A percentile compares a stretch with the other conserved stretches of the same genome.
phyloP scores from a whole-genome alignment of 2,113 vertebrate species.

The Crocuta crocuta region DNA sequence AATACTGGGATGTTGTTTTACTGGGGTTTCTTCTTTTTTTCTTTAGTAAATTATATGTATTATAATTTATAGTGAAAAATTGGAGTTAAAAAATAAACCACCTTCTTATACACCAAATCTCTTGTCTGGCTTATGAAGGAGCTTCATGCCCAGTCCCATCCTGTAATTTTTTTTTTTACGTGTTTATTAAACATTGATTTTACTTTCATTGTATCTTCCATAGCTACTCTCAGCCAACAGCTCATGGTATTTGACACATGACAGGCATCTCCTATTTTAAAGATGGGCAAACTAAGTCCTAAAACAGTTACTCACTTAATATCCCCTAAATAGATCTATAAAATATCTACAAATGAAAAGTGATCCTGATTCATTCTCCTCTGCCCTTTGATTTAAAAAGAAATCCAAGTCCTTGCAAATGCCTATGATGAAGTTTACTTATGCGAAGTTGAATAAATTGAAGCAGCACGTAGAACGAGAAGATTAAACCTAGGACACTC shows the following conservation, averaged over 20 bases:
- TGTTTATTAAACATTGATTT: constrained; percentile 33
- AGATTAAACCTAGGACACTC: neutral
- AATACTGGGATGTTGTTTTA: neutral
- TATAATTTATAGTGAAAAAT: constrained; percentile 24
- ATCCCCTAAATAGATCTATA: neutral
- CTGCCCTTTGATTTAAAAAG: neutral
- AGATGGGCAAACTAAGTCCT: constrained; percentile 22
- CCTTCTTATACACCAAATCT: neutral
- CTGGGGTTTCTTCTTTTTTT: neutral
- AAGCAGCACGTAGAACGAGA: neutral
- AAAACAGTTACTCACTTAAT: neutral
- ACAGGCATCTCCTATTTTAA: constrained; percentile 26
- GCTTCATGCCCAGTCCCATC: neutral
- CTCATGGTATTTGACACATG: neutral
- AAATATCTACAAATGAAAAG: constrained; percentile 36
- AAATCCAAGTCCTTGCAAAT: neutral
- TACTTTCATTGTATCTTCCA: neutral
- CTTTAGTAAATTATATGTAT: neutral
- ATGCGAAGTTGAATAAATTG: neutral
- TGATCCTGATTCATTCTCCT: neutral
- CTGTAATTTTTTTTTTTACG: neutral
- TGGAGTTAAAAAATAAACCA: neutral
- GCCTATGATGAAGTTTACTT: neutral
- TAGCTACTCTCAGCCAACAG: neutral
- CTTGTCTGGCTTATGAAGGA: neutral